A percentile compares a stretch with the other conserved stretches of the same genome.
phyloP scores from a whole-genome alignment of 2,888 invertebrate species.

The Nomada hirtipes region DNA sequence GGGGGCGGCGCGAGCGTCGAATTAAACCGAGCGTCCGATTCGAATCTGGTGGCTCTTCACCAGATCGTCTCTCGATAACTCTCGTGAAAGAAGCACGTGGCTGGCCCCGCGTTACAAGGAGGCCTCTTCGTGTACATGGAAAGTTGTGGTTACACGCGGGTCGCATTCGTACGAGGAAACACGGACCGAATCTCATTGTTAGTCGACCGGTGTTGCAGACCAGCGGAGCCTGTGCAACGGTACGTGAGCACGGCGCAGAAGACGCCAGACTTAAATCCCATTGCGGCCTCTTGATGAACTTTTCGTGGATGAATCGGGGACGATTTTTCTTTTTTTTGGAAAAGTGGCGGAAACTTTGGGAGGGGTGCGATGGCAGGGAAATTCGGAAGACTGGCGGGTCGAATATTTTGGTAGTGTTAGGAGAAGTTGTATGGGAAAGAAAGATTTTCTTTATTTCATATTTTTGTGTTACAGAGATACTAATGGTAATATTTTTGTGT shows the following conservation, averaged over 20 bases:
- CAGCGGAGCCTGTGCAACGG: conserved; percentile 40
- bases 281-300: conserved; percentile 31
- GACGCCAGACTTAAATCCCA: conserved; percentile 36
- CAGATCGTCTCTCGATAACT: conserved; percentile 8
- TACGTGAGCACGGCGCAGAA: conserved; percentile 47
- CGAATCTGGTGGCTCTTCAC: background rate
- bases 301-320: background rate
- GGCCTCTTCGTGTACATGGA: conserved; percentile 40
- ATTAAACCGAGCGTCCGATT: conserved; percentile 19
- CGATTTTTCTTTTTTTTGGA: background rate
- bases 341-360: too few relatives aligned
- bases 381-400: too few relatives aligned
- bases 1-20: background rate
- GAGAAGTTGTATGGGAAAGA: too few relatives aligned
- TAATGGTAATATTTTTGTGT: too few relatives aligned
- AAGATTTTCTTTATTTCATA: too few relatives aligned
- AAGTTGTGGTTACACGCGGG: conserved; percentile 44
- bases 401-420: too few relatives aligned
- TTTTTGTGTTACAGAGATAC: too few relatives aligned
- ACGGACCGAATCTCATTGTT: conserved; percentile 57
- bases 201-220: conserved; percentile 53
- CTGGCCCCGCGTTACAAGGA: conserved; percentile 14
- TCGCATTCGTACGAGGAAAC: conserved; percentile 52
- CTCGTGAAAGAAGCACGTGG: conserved; percentile 19
- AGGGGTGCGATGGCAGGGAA: too few relatives aligned